Evolutionary conservation across 2,888 invertebrate genomes (phyloP), one percentile per base, ranked within the genome.

Genomic region (Caradrina clavipalpis): DNA sequence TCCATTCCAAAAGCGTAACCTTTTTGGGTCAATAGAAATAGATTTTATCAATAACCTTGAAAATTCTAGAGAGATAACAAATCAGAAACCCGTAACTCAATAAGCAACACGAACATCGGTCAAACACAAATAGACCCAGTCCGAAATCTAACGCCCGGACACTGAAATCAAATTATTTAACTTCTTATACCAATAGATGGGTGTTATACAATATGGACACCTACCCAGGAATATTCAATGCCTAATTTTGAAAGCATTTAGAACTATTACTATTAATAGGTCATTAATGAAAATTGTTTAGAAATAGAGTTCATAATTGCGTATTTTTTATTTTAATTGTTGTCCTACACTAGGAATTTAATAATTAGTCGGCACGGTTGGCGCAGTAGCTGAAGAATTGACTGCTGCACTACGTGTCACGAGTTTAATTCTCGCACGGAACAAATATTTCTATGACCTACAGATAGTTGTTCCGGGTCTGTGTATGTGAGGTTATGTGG

Each of bases 71-170:
- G 49, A 59, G 54, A 59, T 45, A 59, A 50, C 76, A 54, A 76
- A 69, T 73, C 76, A 49, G 45, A 26, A n/a, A 21, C 35, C 58
- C 54, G 19, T 76, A 73, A 77, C 31, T 51, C 56, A 17, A 71
- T 71, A 61, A 77, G 56, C 60, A 61, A 77, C 78, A 53, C 58
- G 69, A 79, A 69, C 68, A 75, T 60, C 55, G 35, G 26, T 39
- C 51, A 62, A 78, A 61, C 53, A 53, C 53, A 53, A 79, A 75
- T 54, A 66, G 1, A 56, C 56, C 1, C 15, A 45, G 19, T 22
- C 31, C 59, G 19, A 68, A 79, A 63, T 50, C 55, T 49, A 76
- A 75, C 76, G 31, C 55, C 60, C 51, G 53, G 47, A 60, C 21
- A 51, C 31, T 35, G 42, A 78, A 74, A 74, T 54, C 53, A 55